Base-by-base conservation (phyloP, 2,113 vertebrate species). In the Ascaphus truei region DNA sequence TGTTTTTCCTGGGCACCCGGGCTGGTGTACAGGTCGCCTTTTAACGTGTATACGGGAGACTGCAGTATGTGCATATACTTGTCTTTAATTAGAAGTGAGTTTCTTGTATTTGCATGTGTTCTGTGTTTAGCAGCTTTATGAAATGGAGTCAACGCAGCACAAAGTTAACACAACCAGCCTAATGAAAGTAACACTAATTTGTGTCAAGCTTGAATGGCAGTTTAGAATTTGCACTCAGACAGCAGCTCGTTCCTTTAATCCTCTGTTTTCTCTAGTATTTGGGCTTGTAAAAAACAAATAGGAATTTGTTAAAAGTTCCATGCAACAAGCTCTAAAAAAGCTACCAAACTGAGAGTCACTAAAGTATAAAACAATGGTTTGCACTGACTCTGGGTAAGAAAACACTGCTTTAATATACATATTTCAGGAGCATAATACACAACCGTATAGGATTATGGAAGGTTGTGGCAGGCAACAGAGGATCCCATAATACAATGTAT, bases 181-280 rank as follows among this genome's bases (percentile, higher is more conserved):
- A 59, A 68, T 68, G 51, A 68, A 68, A 59, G 66, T 60, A 68
- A 59, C 55, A 59, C 55, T 60, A 48, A 51, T 68, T 68, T 69
- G 57, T 36, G 66, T 22, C 67, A 51, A 71, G 45, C 45, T 50
- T 71, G 56, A 71, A 61, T 71, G 57, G 57, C 63, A 66, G 63
- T 55, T 66, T 55, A 55, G 67, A 60, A 69, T 51, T 50, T 60
- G 67, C 56, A 45, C 56, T 61, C 45, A 52, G 67, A 61, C 60
- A 45, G 67, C 57, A 71, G 45, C 57, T 61, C 29, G 61, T 71
- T 61, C 67, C 57, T 71, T 71, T 71, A 57, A 71, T 71, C 67
- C 43, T 51, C 56, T 71, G 66, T 69, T 60, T 60, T 60, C 31
- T 22, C 31, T 25, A 39, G 45, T 61, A 52, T 61, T 37, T 56